Evolutionary conservation across 2,888 invertebrate genomes (phyloP).

Genomic region (Linyphia triangularis): DNA sequence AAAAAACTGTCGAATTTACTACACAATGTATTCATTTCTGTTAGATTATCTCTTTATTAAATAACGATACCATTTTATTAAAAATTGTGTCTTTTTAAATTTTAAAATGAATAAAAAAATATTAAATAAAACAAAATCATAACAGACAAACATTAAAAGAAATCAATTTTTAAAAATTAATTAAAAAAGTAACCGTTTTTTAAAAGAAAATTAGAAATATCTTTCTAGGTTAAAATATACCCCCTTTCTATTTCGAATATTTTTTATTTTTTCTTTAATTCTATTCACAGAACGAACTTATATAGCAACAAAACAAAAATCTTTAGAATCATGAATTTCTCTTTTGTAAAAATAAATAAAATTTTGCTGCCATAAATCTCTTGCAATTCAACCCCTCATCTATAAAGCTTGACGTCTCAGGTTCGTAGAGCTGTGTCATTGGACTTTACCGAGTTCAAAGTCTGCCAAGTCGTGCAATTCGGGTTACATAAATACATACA

Average conservation of each 20-base stretch:
- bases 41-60: too few relatives aligned
- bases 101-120: too few relatives aligned
- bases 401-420: constrained; percentile 6
- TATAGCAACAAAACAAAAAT: too few relatives aligned
- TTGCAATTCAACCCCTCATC: neutral
- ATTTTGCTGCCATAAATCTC: neutral
- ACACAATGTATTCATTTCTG: too few relatives aligned
- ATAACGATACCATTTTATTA: too few relatives aligned
- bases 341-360: neutral
- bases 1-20: too few relatives aligned
- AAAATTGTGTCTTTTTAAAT: too few relatives aligned
- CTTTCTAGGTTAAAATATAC: neutral
- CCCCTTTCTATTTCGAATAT: neutral
- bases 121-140: too few relatives aligned
- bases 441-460: constrained; percentile 3
- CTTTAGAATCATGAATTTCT: neutral
- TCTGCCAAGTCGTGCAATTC: constrained; percentile 4
- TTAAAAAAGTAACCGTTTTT: too few relatives aligned
- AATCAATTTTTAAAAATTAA: too few relatives aligned
- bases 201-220: neutral
- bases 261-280: neutral
- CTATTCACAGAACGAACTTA: neutral
- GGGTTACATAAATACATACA: constrained; percentile 25
- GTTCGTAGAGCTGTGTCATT: constrained; percentile 35
- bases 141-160: too few relatives aligned